Base-by-base conservation (phyloP, 2,797 vertebrate genomes). In the Sebastes goodei region DNA sequence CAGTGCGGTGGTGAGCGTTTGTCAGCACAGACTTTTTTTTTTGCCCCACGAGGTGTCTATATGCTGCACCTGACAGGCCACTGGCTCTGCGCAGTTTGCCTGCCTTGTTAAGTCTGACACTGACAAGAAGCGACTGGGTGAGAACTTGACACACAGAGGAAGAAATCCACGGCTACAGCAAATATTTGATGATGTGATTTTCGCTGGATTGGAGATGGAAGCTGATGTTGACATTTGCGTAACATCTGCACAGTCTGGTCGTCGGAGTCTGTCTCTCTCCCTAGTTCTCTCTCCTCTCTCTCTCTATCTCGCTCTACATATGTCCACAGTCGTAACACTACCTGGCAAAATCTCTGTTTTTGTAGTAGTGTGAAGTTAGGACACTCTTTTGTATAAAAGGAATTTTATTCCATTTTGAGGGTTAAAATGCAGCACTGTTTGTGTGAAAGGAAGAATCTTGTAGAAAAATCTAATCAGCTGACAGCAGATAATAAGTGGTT, bases 171-270 rank as follows among this genome's bases (percentile, higher is more conserved):
- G 10, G 88, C 88, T 69, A 84, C 81, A 74, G 90, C 94, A 96
- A 95, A 96, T 96, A 95, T 95, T 95, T 95, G 93, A 93, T 90
- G 88, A 94, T 89, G 91, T 91, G 91, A 92, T 95, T 95, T 95
- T 86, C 56, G 53, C 86, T 69, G 85, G 89, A 92, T 89, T 89
- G 88, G 85, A 92, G 87, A 92, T 69, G 83, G 85, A 82, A 89
- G 82, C 81, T 35, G 32, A 63, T 92, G 92, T 93, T 93, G 89
- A 93, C 90, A 90, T 91, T 93, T 90, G 79, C 89, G 80, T 90
- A 91, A 88, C 91, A 90, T 88, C 77, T 86, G 81, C 87, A 83
- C 73, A 75, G 60, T 80, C 84, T 86, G 60, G 69, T 86, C 64
- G 33, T 74, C 62, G 74, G 73, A 78, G 79, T 86, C 71, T 87